Base-by-base conservation (phyloP, 2,113 vertebrate species). In the Scortum barcoo region DNA sequence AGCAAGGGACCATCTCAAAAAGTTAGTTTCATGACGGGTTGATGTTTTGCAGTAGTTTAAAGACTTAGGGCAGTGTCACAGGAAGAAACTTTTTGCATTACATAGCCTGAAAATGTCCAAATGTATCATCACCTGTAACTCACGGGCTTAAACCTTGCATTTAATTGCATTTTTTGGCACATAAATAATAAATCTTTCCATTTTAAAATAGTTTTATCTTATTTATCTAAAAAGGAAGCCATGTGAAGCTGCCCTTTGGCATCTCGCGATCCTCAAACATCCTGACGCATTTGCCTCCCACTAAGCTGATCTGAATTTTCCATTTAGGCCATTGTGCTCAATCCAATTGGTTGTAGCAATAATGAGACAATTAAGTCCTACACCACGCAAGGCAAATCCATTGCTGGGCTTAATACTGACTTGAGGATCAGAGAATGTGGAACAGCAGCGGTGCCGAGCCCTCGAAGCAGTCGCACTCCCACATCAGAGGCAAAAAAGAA, bases 241-340 rank as follows among this genome's bases (percentile, higher is more conserved):
- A 48, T 51, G 46, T 63, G 20, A 78, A 76, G 54, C 48, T 61
- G 38, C 53, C 72, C 24, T 30, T 58, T 76, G 51, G 61, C 62
- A 51, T 71, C 50, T 26, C n/a, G 60, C n/a, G 24, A 66, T 76
- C 42, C 68, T 71, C 42, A 58, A 53, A 61, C 53, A 11, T 56
- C 78, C 53, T 46, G 11, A 80, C 19, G 13, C 40, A 6, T 19
- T 58, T 54, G 24, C 57, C 26, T 70, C 33, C 2, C n/a, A 30
- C 72, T 72, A 88, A 83, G 83, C 87, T 66, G 63, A 88, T 85
- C 68, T 38, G 19, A 53, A 84, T 73, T 69, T 85, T 83, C 78
- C 58, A 20, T 69, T 80, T 44, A 70, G 42, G 40, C 54, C 51
- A 50, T 78, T 81, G 80, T 20, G 53, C 44, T 51, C 72, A 81